These are phyloP conservation scores for Ruditapes philippinarum DNA, from an alignment of 1,140 invertebrate genomes.

Conservation along the genomic window DNA sequence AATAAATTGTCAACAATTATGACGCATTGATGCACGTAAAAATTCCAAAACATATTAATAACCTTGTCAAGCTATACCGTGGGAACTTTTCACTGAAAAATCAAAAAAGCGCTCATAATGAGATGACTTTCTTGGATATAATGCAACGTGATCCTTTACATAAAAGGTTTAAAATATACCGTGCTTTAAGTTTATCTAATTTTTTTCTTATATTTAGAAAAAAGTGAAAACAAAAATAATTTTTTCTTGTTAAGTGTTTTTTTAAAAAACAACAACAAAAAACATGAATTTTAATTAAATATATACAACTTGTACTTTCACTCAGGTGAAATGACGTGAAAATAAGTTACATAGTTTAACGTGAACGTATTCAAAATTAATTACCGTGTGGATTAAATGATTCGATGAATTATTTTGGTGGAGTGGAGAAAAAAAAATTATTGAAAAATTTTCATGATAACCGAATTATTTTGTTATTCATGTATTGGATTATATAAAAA, in stretches of 20 bases:
- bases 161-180: constrained; percentile 23
- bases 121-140: constrained; percentile 50
- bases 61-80: constrained; percentile 55
- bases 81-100: constrained; percentile 52
- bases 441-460: too few species aligned
- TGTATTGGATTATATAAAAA: too few species aligned
- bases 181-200: neutral
- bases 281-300: neutral
- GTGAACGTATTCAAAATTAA: neutral
- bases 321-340: neutral
- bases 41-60: constrained; percentile 60
- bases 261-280: too few species aligned
- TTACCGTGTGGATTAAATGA: too few species aligned
- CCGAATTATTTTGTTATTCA: too few species aligned
- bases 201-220: neutral
- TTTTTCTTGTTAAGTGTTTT: neutral
- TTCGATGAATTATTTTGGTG: too few species aligned
- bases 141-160: constrained; percentile 27
- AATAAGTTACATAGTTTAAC: neutral
- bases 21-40: constrained; percentile 60
- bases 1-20: constrained; percentile 49
- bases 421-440: too few species aligned
- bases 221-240: neutral
- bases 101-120: constrained; percentile 45
- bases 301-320: neutral